These are phyloP conservation scores for Sitta carolinensis DNA, from an alignment of 2,797 vertebrate species.

Conservation along the genomic window DNA sequence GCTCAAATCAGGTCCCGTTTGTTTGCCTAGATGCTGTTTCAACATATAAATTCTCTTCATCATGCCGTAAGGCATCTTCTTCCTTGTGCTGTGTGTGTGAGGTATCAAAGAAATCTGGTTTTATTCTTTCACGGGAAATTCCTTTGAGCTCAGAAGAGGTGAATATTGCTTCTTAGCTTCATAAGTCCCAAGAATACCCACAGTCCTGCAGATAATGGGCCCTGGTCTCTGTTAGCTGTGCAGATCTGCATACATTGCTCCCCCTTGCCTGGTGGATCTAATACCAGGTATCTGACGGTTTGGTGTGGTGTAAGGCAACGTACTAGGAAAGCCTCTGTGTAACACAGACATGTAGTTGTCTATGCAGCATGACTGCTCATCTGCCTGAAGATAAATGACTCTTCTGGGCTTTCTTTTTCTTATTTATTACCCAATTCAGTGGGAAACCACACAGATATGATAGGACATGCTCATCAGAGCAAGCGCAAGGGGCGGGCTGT, in stretches of 20 bases:
- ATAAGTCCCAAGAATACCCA: background rate
- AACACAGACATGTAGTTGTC: background rate
- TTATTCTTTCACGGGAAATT: background rate
- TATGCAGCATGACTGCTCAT: background rate
- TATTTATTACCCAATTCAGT: background rate
- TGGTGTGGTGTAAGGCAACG: background rate
- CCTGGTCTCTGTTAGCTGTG: background rate
- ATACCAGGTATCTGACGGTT: background rate
- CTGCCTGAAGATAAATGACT: background rate
- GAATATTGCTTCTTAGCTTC: background rate
- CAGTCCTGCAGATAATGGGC: background rate
- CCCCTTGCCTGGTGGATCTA: background rate
- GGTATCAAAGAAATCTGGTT: background rate
- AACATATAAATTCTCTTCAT: background rate
- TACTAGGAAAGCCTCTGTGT: background rate
- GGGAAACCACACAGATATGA: background rate
- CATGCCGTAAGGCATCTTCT: background rate
- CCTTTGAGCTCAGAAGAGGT: background rate
- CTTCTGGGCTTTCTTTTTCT: background rate
- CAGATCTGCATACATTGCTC: background rate
- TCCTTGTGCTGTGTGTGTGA: background rate
- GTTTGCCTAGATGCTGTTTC: background rate
- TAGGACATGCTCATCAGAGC: background rate
- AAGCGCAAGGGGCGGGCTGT: background rate
- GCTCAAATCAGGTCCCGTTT: background rate